Base-by-base conservation (phyloP, 2,888 invertebrate species). In the Lottia scabra region DNA sequence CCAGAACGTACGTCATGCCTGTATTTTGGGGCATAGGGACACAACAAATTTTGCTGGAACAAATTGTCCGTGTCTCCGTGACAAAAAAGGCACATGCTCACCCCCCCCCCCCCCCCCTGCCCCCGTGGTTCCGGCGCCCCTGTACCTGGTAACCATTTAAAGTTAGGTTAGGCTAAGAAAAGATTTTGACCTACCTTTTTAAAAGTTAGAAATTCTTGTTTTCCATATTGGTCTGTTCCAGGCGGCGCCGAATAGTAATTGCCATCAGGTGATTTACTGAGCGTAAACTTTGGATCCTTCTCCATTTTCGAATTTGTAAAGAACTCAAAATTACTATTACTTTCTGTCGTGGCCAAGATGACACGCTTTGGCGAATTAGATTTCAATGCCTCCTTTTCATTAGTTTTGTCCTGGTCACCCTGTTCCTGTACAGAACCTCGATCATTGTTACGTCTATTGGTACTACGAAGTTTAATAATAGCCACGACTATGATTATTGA, bases 401-500 rank as follows among this genome's bases (percentile, higher is more conserved):
- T 23, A 13, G 56, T 23, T 56, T 56, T 56, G 19, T 56, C 56
- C 38, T 38, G 26, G 69, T 70, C 16, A 75, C 71, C 67, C 75
- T 78, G 65, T 71, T 74, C 72, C 63, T 67, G 72, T 75, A 75
- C 23, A 75, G 75, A 38, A 67, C 71, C 13, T 71, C 75, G 23
- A 73, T 56, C 56, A n/a, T 69, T 62, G 5, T 70, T 19, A 15
- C 70, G 56, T 13, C 70, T 65, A 26, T 70, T 72, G n/a, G 75
- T 71, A n/a, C 75, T 67, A 38, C 74, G 68, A 23, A 79, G 73
- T 23, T 67, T 70, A 43, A 79, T 63, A 63, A 79, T 79, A 27
- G 77, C 73, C 43, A 73, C 75, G 26, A 77, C 77, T 65, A 79
- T 76, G 56, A 79, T 75, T 68, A 77, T 76, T 19, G 75, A 77